Percentiles rank a stretch among this genome's conserved stretches.
phyloP scores from a whole-genome alignment of 2,888 invertebrate genomes.

The Cataglyphis albicans region DNA sequence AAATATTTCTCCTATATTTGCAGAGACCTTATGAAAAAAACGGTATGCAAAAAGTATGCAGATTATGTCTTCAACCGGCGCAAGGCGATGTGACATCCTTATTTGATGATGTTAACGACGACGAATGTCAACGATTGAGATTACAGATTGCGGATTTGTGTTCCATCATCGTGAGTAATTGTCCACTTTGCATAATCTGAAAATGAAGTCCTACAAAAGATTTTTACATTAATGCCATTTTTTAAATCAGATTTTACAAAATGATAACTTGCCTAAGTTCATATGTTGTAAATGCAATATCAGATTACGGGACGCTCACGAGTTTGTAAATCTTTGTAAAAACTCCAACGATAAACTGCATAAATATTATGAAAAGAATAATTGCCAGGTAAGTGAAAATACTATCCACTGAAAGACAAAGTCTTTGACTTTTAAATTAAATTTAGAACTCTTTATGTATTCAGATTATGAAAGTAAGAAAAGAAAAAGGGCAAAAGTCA shows the following conservation, averaged over 20 bases:
- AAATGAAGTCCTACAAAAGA: neutral
- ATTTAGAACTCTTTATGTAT: neutral
- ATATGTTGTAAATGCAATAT: conserved; percentile 66
- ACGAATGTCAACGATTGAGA: conserved; percentile 36
- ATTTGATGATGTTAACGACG: conserved; percentile 45
- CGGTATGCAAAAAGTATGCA: conserved; percentile 61
- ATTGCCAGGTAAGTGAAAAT: conserved; percentile 20
- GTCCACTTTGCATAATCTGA: neutral
- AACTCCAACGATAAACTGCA: conserved; percentile 61
- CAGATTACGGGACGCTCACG: conserved; percentile 52
- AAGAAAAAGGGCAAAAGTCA: neutral
- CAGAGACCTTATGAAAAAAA: neutral
- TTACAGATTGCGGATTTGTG: conserved; percentile 65
- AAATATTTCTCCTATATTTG: neutral
- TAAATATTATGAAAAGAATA: conserved; percentile 18
- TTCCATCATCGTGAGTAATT: conserved; percentile 64
- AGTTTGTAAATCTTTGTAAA: conserved; percentile 67
- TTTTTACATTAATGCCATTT: neutral
- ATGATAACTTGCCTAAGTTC: conserved; percentile 62
- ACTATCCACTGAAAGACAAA: neutral
- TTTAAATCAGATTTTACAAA: conserved; percentile 58
- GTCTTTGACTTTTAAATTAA: too few species aligned
- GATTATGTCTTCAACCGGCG: conserved; percentile 66
- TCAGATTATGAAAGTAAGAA: neutral
- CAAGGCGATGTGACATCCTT: conserved; percentile 48